phyloP scores from a whole-genome alignment of 2,888 invertebrate species.

The Brenthis ino region DNA sequence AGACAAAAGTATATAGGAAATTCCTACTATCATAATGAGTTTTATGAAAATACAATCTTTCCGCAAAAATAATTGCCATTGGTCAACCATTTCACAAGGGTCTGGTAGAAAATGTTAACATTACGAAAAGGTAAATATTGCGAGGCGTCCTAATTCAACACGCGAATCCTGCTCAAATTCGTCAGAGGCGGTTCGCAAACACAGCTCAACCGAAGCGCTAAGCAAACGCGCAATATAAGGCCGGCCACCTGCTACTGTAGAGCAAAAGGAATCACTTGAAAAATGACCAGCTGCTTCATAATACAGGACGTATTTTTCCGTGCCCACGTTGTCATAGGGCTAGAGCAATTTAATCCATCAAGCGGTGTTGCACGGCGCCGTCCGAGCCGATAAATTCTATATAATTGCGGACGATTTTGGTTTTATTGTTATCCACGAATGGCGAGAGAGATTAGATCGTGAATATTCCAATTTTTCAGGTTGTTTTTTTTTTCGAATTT shows the following conservation, averaged over 20 bases:
- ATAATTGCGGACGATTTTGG: slow-evolving; percentile 75
- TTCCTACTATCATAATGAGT: too few species aligned
- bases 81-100: slow-evolving; percentile 26
- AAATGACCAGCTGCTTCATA: slow-evolving; percentile 82
- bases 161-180: slow-evolving; percentile 65
- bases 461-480: slow-evolving; percentile 31
- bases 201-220: slow-evolving; percentile 55
- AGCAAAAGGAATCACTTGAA: slow-evolving; percentile 82
- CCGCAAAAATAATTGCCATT: slow-evolving; percentile 24
- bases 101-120: slow-evolving; percentile 31
- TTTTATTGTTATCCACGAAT: slow-evolving; percentile 71
- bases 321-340: slow-evolving; percentile 81
- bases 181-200: slow-evolving; percentile 69
- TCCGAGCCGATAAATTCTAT: slow-evolving; percentile 78
- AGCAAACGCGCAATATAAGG: slow-evolving; percentile 61
- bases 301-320: slow-evolving; percentile 79
- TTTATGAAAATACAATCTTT: slow-evolving; percentile 3
- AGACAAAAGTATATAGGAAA: too few species aligned
- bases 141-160: slow-evolving; percentile 70
- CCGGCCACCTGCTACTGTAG: slow-evolving; percentile 67
- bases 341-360: slow-evolving; percentile 83
- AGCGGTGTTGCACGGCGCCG: slow-evolving; percentile 65
- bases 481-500: slow-evolving; percentile 11
- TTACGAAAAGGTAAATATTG: slow-evolving; percentile 46
- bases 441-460: slow-evolving; percentile 61